phyloP scores from a whole-genome alignment of 2,888 invertebrate genomes.

The Tetheella fluctuosa region DNA sequence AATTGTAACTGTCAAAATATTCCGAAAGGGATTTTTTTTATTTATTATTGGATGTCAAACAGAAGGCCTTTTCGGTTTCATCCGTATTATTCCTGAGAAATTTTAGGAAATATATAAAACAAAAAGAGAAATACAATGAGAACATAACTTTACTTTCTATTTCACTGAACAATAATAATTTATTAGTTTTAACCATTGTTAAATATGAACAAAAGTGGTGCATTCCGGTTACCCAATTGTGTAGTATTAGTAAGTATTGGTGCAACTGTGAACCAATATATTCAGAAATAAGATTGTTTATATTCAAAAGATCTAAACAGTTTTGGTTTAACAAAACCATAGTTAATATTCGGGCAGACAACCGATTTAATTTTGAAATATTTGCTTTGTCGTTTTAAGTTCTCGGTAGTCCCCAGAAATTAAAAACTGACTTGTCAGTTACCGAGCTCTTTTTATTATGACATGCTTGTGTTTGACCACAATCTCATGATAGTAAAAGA shows the following conservation, averaged over 20 bases:
- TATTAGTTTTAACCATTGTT: slow-evolving; percentile 43
- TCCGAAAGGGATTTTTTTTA: background rate
- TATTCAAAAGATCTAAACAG: background rate
- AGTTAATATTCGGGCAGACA: background rate
- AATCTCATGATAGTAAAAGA: too few species aligned
- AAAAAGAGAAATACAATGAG: slow-evolving; percentile 30
- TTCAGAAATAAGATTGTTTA: background rate
- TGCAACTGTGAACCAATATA: slow-evolving; percentile 9
- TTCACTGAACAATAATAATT: slow-evolving; percentile 42
- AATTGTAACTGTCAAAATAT: background rate
- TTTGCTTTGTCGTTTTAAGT: too few species aligned
- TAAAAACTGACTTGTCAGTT: too few species aligned
- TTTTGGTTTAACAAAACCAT: slow-evolving; percentile 2
- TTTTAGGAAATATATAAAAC: slow-evolving; percentile 36
- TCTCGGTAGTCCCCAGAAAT: too few species aligned
- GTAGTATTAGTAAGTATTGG: slow-evolving; percentile 2
- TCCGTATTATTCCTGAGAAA: slow-evolving; percentile 31
- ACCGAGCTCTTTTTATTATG: too few species aligned
- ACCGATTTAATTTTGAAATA: background rate
- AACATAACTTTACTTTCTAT: slow-evolving; percentile 48
- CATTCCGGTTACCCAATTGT: slow-evolving; percentile 36
- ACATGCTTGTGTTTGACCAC: too few species aligned
- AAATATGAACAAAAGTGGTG: slow-evolving; percentile 44
- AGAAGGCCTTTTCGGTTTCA: slow-evolving; percentile 49
- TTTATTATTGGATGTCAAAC: slow-evolving; percentile 30